These are phyloP conservation scores for Rissa tridactyla DNA, from an alignment of 2,113 vertebrate genomes.

Conservation along the genomic window DNA sequence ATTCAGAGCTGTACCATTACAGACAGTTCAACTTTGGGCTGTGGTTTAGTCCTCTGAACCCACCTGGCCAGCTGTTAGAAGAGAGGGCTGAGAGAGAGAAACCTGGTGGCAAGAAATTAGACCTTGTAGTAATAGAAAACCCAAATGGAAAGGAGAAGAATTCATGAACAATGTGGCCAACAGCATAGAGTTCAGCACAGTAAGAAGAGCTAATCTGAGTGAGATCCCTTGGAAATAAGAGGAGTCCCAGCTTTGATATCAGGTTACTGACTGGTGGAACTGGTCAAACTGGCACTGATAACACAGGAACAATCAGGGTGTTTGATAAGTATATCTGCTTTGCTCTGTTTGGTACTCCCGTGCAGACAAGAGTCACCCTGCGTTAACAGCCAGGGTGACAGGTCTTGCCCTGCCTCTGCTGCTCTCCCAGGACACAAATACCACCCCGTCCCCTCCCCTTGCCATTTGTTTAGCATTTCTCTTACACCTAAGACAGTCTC, in stretches of 20 bases:
- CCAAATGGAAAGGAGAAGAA: not conserved
- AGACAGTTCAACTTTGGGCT: not conserved
- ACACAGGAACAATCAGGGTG: not conserved
- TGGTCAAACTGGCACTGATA: not conserved
- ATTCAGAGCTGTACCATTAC: not conserved
- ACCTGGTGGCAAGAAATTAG: not conserved
- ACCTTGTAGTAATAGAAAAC: not conserved
- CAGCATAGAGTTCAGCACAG: not conserved
- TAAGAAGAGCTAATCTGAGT: not conserved
- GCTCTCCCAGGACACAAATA: not conserved
- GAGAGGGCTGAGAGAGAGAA: not conserved
- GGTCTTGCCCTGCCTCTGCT: not conserved
- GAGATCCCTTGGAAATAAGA: not conserved
- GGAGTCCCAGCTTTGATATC: not conserved
- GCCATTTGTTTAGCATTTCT: not conserved
- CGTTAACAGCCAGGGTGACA: too few species aligned
- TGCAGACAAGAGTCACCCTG: not conserved
- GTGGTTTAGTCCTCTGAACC: not conserved
- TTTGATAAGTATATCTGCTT: not conserved
- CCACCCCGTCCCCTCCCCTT: not conserved
- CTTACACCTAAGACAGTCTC: not conserved
- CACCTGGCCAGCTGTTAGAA: not conserved
- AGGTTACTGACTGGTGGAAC: not conserved
- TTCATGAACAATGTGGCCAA: not conserved
- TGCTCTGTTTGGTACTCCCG: not conserved